A percentile compares a stretch with the other conserved stretches of the same genome.
phyloP scores from a whole-genome alignment of 2,797 vertebrate genomes.

The Halcyon smyrnensis region DNA sequence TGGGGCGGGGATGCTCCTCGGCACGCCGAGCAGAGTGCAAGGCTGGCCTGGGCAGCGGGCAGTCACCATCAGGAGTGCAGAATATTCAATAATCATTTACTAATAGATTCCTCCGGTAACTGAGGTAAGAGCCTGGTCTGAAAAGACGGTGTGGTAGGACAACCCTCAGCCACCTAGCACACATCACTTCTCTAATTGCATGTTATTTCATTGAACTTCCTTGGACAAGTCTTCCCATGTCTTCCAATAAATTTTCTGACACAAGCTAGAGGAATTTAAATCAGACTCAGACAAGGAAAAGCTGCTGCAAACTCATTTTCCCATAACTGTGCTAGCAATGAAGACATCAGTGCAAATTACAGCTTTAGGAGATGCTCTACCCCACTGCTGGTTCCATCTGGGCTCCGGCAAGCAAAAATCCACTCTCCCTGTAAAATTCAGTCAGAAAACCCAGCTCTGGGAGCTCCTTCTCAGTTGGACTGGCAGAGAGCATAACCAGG shows the following conservation, averaged over 20 bases:
- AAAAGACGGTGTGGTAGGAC: not conserved
- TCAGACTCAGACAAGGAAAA: not conserved
- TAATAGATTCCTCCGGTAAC: not conserved
- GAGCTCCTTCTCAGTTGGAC: not conserved
- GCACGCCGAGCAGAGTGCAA: not conserved
- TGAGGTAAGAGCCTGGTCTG: not conserved
- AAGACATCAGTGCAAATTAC: not conserved
- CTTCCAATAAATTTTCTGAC: not conserved
- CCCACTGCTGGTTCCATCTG: not conserved
- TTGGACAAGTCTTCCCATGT: not conserved
- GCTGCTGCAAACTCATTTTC: not conserved
- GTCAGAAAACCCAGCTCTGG: not conserved
- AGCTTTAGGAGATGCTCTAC: not conserved
- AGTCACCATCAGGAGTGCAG: not conserved
- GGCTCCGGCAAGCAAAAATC: not conserved
- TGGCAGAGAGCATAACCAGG: not conserved
- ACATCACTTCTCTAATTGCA: not conserved
- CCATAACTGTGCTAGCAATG: not conserved
- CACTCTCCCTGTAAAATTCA: not conserved
- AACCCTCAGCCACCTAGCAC: not conserved
- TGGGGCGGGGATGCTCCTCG: accelerated
- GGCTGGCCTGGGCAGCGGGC: not conserved
- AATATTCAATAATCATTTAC: not conserved
- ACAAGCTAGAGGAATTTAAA: not conserved
- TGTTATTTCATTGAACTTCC: not conserved